Conservation (phyloP, 30 jellyfish, hydroid and myxozoan genomes). For the Aurelia sp. region DNA sequence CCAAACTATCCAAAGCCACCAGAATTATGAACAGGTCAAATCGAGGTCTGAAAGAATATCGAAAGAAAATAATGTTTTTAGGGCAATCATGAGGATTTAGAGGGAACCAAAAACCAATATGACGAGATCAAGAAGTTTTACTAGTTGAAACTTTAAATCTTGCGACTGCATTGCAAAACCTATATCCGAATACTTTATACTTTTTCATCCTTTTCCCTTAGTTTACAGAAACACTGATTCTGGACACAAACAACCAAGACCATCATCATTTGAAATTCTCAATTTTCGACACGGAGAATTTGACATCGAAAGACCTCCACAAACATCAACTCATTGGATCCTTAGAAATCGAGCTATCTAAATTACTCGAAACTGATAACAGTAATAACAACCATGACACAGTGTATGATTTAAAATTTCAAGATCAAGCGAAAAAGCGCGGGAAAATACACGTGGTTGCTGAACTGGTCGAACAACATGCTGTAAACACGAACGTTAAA, state of each 20-base stretch:
- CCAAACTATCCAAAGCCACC: too few relatives aligned
- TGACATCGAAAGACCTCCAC: conserved; percentile 80
- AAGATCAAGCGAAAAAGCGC: conserved; percentile 53
- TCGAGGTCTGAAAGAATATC: too few relatives aligned
- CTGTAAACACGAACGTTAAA: conserved; percentile 62
- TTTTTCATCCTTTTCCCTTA: background rate
- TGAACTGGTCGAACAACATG: conserved; percentile 44
- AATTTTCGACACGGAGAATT: conserved; percentile 74
- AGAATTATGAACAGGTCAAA: too few relatives aligned
- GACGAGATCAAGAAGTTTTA: too few relatives aligned
- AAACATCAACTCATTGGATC: conserved; percentile 76
- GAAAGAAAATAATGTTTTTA: too few relatives aligned
- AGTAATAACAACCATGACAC: background rate
- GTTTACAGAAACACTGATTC: conserved; percentile 79
- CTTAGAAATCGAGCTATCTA: conserved; percentile 17
- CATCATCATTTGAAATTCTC: conserved; percentile 65
- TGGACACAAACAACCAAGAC: conserved; percentile 74
- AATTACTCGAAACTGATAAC: conserved; percentile 19
- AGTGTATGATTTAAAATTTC: conserved; percentile 20
- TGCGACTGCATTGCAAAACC: too few relatives aligned
- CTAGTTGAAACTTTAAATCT: too few relatives aligned
- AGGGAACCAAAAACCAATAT: too few relatives aligned
- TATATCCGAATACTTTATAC: too few relatives aligned
- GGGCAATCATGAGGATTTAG: too few relatives aligned
- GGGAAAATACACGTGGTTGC: conserved; percentile 44